phyloP scores from a whole-genome alignment of 2,797 vertebrate genomes.

The Alectoris magna region DNA sequence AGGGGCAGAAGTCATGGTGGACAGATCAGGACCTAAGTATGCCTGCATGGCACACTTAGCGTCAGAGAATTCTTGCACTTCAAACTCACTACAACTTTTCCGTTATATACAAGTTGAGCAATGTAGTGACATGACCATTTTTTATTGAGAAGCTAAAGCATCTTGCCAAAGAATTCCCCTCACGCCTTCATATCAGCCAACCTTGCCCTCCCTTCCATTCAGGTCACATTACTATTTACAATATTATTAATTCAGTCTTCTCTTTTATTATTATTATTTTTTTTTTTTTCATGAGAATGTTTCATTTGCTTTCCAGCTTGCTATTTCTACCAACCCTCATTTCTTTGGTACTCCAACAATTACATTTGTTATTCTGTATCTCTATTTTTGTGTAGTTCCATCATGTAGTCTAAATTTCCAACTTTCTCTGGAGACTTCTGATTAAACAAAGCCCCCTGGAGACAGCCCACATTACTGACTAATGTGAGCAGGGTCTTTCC shows the following conservation, averaged over 20 bases:
- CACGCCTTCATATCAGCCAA: not conserved
- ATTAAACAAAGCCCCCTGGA: constrained; percentile 31
- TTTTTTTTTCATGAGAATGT: not conserved
- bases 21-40: not conserved
- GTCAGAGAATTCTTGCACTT: not conserved
- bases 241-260: not conserved
- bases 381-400: not conserved
- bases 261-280: not conserved
- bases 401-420: not conserved
- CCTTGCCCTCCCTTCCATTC: not conserved
- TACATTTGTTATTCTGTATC: not conserved
- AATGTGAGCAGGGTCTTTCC: not conserved
- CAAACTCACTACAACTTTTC: not conserved
- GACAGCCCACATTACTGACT: not conserved
- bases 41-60: not conserved
- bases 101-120: not conserved
- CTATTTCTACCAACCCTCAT: not conserved
- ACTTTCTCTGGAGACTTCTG: not conserved
- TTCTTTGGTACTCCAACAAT: not conserved
- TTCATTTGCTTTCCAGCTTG: not conserved
- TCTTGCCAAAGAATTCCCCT: not conserved
- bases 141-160: not conserved
- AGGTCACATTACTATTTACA: not conserved
- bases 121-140: not conserved
- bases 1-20: not conserved